A percentile compares a stretch with the other conserved stretches of the same genome.
phyloP scores from a whole-genome alignment of 2,888 invertebrate species.

The Pristionchus entomophagus region DNA sequence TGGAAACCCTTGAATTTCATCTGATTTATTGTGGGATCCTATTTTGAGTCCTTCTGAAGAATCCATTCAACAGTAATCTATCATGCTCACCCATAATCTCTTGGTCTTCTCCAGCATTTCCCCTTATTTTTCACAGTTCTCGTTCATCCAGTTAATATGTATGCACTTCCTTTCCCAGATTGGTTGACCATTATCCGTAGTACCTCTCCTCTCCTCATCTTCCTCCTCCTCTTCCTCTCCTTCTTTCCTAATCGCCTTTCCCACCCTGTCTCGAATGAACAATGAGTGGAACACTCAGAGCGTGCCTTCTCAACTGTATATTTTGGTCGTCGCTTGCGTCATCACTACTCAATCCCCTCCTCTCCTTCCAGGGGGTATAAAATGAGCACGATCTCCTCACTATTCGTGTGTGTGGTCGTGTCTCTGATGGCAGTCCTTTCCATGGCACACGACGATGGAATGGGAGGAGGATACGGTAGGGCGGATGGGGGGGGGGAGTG shows the following conservation, averaged over 20 bases:
- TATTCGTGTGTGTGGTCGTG: background rate
- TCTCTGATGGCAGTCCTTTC: background rate
- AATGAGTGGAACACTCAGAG: background rate
- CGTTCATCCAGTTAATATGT: background rate
- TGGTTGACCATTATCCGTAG: constrained; percentile 1
- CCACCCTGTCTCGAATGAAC: background rate
- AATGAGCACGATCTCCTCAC: constrained; percentile 8
- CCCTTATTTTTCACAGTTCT: background rate
- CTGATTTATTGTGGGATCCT: too few species aligned
- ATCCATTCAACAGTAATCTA: background rate
- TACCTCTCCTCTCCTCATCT: background rate
- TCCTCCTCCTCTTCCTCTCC: background rate
- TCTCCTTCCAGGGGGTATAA: background rate
- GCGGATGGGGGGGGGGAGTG: background rate
- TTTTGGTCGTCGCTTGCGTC: background rate
- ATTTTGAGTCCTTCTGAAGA: background rate
- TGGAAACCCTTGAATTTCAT: background rate
- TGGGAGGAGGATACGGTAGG: background rate
- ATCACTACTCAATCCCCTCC: too few species aligned
- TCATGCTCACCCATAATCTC: background rate
- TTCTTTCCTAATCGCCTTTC: background rate
- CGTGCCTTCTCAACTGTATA: too few species aligned
- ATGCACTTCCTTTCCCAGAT: constrained; percentile 10
- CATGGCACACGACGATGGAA: background rate
- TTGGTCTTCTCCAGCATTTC: background rate